These are phyloP conservation scores for Itoplectis maculator DNA, from an alignment of 2,888 invertebrate species.

Conservation along the genomic window DNA sequence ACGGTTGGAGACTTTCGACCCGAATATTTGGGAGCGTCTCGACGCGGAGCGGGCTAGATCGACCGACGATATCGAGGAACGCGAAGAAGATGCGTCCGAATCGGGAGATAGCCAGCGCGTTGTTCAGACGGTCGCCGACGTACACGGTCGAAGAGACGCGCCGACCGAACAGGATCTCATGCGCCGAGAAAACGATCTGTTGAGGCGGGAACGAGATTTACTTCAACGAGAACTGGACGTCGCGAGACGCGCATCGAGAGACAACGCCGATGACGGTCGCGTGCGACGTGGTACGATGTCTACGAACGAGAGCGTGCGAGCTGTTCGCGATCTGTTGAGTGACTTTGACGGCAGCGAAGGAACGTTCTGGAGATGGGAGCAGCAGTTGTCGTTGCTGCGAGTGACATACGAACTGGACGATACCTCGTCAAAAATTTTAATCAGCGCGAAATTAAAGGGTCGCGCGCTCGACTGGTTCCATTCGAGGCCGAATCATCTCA, in stretches of 20 bases:
- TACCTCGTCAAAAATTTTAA: conserved; percentile 40
- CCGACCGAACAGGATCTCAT: conserved; percentile 9
- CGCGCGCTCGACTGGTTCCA: conserved; percentile 59
- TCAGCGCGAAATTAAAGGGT: conserved; percentile 59
- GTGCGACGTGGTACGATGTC: too few species aligned
- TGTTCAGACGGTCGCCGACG: background rate
- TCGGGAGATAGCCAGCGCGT: background rate
- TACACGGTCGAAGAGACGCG: background rate
- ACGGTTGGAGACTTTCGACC: conserved; percentile 37
- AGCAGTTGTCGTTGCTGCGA: conserved; percentile 51
- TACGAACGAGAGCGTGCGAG: background rate
- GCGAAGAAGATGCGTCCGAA: background rate
- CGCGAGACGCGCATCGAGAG: background rate
- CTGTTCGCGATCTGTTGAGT: conserved; percentile 55
- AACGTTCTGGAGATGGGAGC: conserved; percentile 50
- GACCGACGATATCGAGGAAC: background rate
- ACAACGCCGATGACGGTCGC: too few species aligned
- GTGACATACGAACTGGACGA: conserved; percentile 55
- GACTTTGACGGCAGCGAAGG: conserved; percentile 53
- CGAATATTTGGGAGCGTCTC: conserved; percentile 29
- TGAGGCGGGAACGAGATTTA: conserved; percentile 16
- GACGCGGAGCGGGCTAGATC: background rate
- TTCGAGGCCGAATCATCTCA: conserved; percentile 47
- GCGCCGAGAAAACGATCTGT: conserved; percentile 28
- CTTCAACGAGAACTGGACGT: conserved; percentile 20